phyloP scores from a whole-genome alignment of 2,113 vertebrate genomes.

The Sigmodon hispidus region DNA sequence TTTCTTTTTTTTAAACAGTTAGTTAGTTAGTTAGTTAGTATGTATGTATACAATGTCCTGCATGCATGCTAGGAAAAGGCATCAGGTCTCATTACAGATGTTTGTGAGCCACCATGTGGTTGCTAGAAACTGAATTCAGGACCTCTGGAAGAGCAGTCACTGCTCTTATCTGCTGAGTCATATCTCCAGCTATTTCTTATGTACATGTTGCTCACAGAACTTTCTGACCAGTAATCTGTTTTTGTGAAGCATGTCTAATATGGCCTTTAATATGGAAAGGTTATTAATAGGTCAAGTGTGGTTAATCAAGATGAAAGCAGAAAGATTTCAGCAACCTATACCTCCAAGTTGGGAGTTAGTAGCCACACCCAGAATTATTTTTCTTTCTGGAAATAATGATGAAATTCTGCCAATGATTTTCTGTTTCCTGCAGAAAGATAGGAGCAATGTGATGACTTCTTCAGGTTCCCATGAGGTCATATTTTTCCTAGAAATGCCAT shows the following conservation, averaged over 20 bases:
- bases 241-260: slow-evolving; percentile 40
- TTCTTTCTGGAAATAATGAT: background rate
- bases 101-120: too few species aligned
- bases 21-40: too few species aligned
- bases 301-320: slow-evolving; percentile 32
- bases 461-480: background rate
- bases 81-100: too few species aligned
- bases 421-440: background rate
- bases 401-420: background rate
- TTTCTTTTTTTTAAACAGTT: too few species aligned
- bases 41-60: too few species aligned
- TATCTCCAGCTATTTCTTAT: background rate
- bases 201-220: background rate
- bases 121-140: too few species aligned
- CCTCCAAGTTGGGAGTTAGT: background rate
- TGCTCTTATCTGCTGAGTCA: too few species aligned
- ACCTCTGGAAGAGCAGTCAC: too few species aligned
- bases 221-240: background rate
- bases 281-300: background rate
- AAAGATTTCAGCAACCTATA: slow-evolving; percentile 12
- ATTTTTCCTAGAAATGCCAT: slow-evolving; percentile 24
- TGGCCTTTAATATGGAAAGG: slow-evolving; percentile 45
- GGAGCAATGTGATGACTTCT: background rate
- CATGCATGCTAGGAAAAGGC: too few species aligned
- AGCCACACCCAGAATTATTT: background rate